Evolutionary conservation across 2,888 invertebrate species (phyloP), one percentile per base, ranked within the genome.

Genomic region (Pheosia gnoma): DNA sequence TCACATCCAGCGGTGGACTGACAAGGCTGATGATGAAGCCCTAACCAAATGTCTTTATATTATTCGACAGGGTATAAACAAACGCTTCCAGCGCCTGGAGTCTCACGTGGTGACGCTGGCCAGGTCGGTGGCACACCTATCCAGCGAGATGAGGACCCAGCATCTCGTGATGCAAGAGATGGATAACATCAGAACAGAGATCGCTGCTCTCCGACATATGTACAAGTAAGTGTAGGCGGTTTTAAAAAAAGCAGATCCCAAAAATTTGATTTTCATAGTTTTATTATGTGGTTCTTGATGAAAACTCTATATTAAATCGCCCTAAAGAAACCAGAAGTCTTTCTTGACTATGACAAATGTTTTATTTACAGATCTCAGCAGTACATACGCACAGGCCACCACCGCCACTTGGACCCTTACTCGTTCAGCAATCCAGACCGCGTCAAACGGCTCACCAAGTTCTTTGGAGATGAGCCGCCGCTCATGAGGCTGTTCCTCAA

Each of bases 391-490:
- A 86, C 90, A 0, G 86, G 94, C 56, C 76, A 93, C 79, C 82
- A 89, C 69, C 81, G 94, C 0, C 89, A 88, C 66, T 67, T 89
- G 25, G 96, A 96, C 81, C 93, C 96, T 56, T 96, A 95, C 74
- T 96, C 96, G 59, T 95, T 98, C 79, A 97, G 97, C 72, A 98
- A 98, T 90, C 98, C 98, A 0, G 96, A 96, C 70, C 94, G 98
- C 66, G 97, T 98, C 36, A 97, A 97, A 86, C 96, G 98, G 78
- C 94, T 98, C 70, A 98, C 98, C 63, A 97, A 98, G 94, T 98
- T 98, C 94, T 98, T 98, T 93, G 98, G 98, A 39, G 97, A 97
- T 86, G 98, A 98, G 88, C 98, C 98, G 43, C 98, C 98, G 9
- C 94, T 98, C 71, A 95, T 98, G 90, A 95, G 98, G 86, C 94